phyloP scores from a whole-genome alignment of 2,888 invertebrate genomes.

The Malachius bipustulatus region DNA sequence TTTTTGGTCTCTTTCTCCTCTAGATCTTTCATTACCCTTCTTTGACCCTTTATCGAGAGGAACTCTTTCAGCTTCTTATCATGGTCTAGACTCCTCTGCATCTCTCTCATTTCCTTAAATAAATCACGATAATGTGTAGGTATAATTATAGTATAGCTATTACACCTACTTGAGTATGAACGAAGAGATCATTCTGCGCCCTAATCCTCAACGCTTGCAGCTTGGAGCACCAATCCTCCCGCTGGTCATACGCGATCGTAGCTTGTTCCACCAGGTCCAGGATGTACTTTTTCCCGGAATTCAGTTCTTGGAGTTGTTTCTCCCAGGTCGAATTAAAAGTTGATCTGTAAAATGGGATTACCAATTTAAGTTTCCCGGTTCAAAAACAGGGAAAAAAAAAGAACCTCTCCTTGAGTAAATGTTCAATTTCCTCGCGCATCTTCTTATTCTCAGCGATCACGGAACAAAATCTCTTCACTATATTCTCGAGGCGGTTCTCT shows the following conservation, averaged over 20 bases:
- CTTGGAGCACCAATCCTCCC: slow-evolving; percentile 71
- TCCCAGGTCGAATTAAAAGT: slow-evolving; percentile 76
- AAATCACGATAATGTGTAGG: too few species aligned
- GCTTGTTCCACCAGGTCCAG: slow-evolving; percentile 80
- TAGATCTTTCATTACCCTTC: slow-evolving; percentile 59
- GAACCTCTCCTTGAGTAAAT: slow-evolving; percentile 70
- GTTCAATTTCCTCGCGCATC: slow-evolving; percentile 67
- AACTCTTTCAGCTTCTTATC: slow-evolving; percentile 77
- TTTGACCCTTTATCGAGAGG: slow-evolving; percentile 73
- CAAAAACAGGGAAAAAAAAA: not conserved
- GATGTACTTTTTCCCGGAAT: slow-evolving; percentile 68
- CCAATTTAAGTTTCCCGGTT: too few species aligned
- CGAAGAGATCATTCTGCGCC: slow-evolving; percentile 57
- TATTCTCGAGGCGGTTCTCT: slow-evolving; percentile 65
- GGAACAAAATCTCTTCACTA: slow-evolving; percentile 62
- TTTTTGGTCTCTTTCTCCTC: slow-evolving; percentile 62
- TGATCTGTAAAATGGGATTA: slow-evolving; percentile 46
- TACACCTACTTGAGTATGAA: slow-evolving; percentile 47
- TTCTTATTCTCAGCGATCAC: slow-evolving; percentile 61
- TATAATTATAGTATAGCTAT: too few species aligned
- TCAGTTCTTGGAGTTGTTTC: slow-evolving; percentile 60
- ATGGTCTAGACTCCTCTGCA: slow-evolving; percentile 74
- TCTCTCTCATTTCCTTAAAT: slow-evolving; percentile 80
- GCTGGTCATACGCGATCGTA: slow-evolving; percentile 77
- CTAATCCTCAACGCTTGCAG: slow-evolving; percentile 68